Base-by-base conservation (phyloP, 2,113 vertebrate species). In the Halcyon malimbica region DNA sequence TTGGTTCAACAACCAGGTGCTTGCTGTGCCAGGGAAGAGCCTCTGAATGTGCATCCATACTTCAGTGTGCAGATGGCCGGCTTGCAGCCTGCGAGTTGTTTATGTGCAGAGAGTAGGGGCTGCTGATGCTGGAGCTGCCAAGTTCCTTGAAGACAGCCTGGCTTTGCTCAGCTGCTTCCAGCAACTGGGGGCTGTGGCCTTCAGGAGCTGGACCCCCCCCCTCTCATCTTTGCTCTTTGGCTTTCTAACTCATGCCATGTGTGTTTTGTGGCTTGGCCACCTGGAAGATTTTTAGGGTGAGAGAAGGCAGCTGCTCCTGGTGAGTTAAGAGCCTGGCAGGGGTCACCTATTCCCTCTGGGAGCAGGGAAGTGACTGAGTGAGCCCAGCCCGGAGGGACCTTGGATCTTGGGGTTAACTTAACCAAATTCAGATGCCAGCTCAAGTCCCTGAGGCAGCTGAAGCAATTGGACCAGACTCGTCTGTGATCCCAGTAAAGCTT, bases 151-250 rank as follows among this genome's bases (percentile, higher is more conserved):
- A 69, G 35, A 64, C 37, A 73, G 13, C 31, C 28, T 64, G 77
- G 68, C 28, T 80, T 87, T 81, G 63, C 15, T 68, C 48, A 64
- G 41, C 35, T 53, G 21, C 62, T 67, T 75, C 48, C 42, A 89
- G 37, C 26, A 37, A 10, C 56, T 0, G 1, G 21, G 25, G 0
- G 1, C 54, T 3, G 4, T 60, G 50, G 41, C 33, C 35, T 65
- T 56, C 1, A 8, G 69, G 31, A 87, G 42, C n/a, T 1, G 3
- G 20, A 64, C 11, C 5, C 42, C 14, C 20, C 42, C 7, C 42
- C 7, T 37, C 41, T 79, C 8, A 15, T 42, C 20, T 65, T 41
- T 25, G 41, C 19, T 80, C 17, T 83, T 86, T 33, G 44, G 13
- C 62, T 64, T 78, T 23, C 46, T 46, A 31, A 51, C 42, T 33